Conservation (phyloP, 2,888 invertebrate species). For the Hydropsyche betteni region DNA sequence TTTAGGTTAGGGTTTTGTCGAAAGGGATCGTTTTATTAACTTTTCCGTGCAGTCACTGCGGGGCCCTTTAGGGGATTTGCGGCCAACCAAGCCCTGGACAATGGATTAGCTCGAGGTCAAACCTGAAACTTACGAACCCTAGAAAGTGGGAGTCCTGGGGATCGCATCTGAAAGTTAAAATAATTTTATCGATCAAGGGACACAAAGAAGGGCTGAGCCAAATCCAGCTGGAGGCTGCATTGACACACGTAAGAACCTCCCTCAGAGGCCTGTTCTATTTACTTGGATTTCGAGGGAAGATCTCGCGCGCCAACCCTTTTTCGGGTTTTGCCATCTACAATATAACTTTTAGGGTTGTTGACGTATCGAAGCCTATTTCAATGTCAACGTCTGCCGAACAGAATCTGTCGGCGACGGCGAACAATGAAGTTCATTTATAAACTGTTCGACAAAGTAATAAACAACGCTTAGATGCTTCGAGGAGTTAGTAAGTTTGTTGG, state of each 20-base stretch:
- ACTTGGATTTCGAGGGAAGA: no score
- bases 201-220: background rate
- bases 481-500: no score
- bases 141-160: background rate
- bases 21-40: slow-evolving; percentile 16
- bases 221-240: background rate
- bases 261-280: no score
- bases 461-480: no score
- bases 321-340: no score
- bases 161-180: slow-evolving; percentile 7
- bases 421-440: no score
- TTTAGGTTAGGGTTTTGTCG: background rate
- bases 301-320: no score
- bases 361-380: no score
- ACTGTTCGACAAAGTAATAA: no score
- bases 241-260: background rate
- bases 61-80: slow-evolving; percentile 10
- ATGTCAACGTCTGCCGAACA: no score
- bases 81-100: slow-evolving; percentile 6
- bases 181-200: slow-evolving; percentile 18
- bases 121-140: slow-evolving; percentile 16
- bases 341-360: no score
- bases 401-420: no score
- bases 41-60: slow-evolving; percentile 10
- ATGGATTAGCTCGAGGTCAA: slow-evolving; percentile 22